Conservation (phyloP, 1,140 invertebrate genomes). For the Diabrotica undecimpunctata region DNA sequence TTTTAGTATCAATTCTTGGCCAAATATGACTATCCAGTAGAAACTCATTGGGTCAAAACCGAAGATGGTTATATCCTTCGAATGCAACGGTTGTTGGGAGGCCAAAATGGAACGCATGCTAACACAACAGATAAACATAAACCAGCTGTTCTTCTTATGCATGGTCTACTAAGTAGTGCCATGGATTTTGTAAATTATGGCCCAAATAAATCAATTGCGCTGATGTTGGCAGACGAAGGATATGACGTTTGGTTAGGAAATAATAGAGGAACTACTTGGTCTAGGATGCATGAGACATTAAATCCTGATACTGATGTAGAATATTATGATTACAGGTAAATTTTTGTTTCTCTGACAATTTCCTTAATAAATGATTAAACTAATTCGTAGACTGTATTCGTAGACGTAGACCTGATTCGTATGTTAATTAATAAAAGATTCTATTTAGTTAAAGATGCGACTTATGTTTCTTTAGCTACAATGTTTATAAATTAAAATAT, state of each 20-base stretch:
- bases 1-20: constrained; percentile 46
- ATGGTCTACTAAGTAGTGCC: constrained; percentile 35
- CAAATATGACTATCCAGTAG: constrained; percentile 58
- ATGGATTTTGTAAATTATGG: constrained; percentile 39
- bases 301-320: constrained; percentile 47
- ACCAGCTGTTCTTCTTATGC: constrained; percentile 51
- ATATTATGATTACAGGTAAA: constrained; percentile 41
- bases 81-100: constrained; percentile 61
- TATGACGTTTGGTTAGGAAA: constrained; percentile 65
- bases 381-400: too few relatives aligned
- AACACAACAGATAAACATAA: constrained; percentile 13
- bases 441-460: too few relatives aligned
- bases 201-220: constrained; percentile 32
- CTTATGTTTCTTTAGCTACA: too few relatives aligned
- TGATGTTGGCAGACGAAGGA: constrained; percentile 38
- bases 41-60: constrained; percentile 63
- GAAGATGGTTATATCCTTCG: constrained; percentile 70
- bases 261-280: constrained; percentile 65
- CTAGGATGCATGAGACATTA: constrained; percentile 54
- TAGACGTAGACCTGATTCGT: too few relatives aligned
- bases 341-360: too few relatives aligned
- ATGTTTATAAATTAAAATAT: too few relatives aligned
- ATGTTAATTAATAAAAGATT: too few relatives aligned
- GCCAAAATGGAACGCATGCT: constrained; percentile 18
- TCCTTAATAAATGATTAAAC: too few relatives aligned